phyloP scores from a whole-genome alignment of 2,888 invertebrate species.

The Archips crataeganus region DNA sequence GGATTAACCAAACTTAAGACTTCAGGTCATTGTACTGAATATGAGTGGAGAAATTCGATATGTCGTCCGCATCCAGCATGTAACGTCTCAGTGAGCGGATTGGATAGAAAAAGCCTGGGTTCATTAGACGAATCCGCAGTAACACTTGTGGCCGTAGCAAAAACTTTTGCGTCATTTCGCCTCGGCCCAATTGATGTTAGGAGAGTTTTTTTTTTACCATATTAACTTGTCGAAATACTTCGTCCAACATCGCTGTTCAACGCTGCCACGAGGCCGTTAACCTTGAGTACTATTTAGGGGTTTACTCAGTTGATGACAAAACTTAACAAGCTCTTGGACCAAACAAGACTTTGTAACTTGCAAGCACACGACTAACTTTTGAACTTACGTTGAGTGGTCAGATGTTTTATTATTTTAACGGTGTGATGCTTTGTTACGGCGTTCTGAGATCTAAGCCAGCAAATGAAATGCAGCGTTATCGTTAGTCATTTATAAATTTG shows the following conservation, averaged over 20 bases:
- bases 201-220: constrained; percentile 73
- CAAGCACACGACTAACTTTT: constrained; percentile 22
- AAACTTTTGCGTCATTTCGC: constrained; percentile 77
- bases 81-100: constrained; percentile 61
- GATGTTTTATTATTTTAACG: constrained; percentile 4
- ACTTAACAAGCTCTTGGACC: neutral
- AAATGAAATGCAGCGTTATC: neutral
- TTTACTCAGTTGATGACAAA: constrained; percentile 48
- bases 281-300: constrained; percentile 76
- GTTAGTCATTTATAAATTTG: neutral
- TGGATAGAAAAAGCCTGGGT: constrained; percentile 60
- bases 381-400: neutral
- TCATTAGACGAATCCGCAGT: constrained; percentile 69
- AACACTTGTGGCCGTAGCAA: constrained; percentile 64
- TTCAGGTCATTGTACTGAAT: constrained; percentile 64
- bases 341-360: constrained; percentile 11
- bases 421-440: neutral
- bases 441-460: neutral
- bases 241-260: constrained; percentile 64
- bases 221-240: constrained; percentile 75
- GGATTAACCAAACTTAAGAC: constrained; percentile 55
- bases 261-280: constrained; percentile 72
- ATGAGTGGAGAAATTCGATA: constrained; percentile 65
- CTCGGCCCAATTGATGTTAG: constrained; percentile 63
- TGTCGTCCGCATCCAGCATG: constrained; percentile 62